Evolutionary conservation across 92 coral and sea anemone species (phyloP).

Genomic region (Zoanthus sansibaricus): DNA sequence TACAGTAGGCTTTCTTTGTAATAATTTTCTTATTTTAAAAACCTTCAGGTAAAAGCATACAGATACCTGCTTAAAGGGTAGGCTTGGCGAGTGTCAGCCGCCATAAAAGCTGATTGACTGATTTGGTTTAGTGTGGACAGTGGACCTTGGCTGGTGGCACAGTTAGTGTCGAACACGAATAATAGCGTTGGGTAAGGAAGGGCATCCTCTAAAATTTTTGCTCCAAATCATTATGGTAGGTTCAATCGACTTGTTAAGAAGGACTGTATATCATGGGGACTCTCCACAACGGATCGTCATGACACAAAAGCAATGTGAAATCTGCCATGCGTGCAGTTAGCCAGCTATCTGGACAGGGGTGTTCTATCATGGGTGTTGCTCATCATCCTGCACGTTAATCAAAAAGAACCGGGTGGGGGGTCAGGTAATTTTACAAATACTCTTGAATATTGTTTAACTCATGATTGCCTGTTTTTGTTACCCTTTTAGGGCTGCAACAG

Average conservation of each 20-base stretch:
- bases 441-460: too few relatives aligned
- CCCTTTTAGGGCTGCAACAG: too few relatives aligned
- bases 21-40: not conserved
- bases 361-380: too few relatives aligned
- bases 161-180: slow-evolving; percentile 20
- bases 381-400: too few relatives aligned
- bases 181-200: slow-evolving; percentile 23
- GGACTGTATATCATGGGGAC: too few relatives aligned
- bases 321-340: too few relatives aligned
- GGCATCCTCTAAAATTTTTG: slow-evolving; percentile 8
- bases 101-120: not conserved
- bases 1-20: not conserved
- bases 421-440: too few relatives aligned
- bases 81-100: not conserved
- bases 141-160: slow-evolving; percentile 20
- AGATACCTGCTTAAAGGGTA: not conserved
- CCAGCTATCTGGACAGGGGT: too few relatives aligned
- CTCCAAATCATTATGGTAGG: slow-evolving; percentile 5
- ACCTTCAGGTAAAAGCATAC: not conserved
- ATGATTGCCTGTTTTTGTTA: too few relatives aligned
- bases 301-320: too few relatives aligned
- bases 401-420: too few relatives aligned
- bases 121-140: slow-evolving; percentile 18
- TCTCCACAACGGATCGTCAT: too few relatives aligned
- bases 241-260: not conserved